A percentile compares a stretch with the other conserved stretches of the same genome.
Evolutionary conservation across 2,888 invertebrate species (phyloP).

Genomic region (Campoletis raptor): DNA sequence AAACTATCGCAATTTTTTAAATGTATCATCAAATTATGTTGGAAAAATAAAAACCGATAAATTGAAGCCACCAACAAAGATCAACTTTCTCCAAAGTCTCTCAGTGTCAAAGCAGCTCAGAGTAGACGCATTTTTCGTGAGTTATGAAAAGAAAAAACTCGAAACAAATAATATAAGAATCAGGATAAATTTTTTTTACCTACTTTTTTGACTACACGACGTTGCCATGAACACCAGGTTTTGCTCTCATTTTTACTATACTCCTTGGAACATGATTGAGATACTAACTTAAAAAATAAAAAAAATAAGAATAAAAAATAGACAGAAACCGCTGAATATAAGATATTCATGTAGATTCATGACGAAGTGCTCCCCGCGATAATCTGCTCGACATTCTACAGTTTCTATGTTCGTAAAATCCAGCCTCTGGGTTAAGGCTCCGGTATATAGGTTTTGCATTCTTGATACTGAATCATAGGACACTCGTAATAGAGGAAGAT

Average conservation of each 20-base stretch:
- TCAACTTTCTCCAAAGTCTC: no score
- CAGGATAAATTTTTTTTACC: background rate
- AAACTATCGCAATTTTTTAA: no score
- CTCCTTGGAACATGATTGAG: background rate
- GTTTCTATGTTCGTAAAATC: background rate
- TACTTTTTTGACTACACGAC: background rate
- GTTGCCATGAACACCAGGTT: background rate
- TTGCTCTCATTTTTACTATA: background rate
- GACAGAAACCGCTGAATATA: background rate
- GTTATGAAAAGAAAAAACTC: no score
- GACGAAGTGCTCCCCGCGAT: background rate
- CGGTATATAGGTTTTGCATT: background rate
- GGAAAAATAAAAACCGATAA: no score
- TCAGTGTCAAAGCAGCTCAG: no score
- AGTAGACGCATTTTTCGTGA: no score
- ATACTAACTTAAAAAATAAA: background rate
- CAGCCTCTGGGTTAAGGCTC: background rate
- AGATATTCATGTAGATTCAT: constrained; percentile 2
- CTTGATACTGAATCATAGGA: background rate
- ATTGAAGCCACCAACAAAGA: no score
- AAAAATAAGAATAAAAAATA: no score
- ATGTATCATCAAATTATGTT: no score
- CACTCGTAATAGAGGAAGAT: background rate
- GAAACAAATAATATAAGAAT: background rate
- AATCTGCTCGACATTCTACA: background rate